Evolutionary conservation across 2,888 invertebrate species (phyloP).

Genomic region (Megalurothrips usitatus): DNA sequence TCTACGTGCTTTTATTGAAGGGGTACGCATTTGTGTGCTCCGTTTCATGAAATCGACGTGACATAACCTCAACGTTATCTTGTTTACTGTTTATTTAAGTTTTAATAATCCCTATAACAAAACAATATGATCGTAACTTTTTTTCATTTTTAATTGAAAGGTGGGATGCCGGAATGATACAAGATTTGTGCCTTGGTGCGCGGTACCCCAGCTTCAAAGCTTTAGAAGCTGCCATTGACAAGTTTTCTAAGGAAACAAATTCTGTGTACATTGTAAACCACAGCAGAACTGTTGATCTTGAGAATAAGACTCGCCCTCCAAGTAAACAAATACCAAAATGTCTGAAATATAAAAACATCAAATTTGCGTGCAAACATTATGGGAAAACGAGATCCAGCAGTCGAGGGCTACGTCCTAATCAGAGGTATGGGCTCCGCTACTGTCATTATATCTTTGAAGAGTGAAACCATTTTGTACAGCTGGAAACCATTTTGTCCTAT

Average conservation of each 20-base stretch:
- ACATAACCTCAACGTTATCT: neutral
- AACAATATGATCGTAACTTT: neutral
- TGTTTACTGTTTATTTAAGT: neutral
- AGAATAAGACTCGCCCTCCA: neutral
- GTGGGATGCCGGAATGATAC: slow-evolving; percentile 15
- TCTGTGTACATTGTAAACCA: neutral
- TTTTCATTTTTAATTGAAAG: neutral
- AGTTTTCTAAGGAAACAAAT: slow-evolving; percentile 7
- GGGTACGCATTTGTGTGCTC: neutral
- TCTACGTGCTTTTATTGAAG: neutral
- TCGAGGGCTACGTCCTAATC: neutral
- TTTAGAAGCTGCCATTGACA: neutral
- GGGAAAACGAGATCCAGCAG: neutral
- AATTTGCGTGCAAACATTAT: slow-evolving; percentile 12
- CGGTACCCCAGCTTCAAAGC: slow-evolving; percentile 11
- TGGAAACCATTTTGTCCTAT: neutral
- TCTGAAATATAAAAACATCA: neutral
- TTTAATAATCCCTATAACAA: neutral
- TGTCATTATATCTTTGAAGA: neutral
- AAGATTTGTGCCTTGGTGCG: neutral
- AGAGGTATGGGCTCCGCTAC: neutral
- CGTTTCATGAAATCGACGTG: neutral
- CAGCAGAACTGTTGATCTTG: neutral
- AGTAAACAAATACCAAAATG: neutral
- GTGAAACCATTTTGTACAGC: neutral